Conservation (phyloP, 2,797 vertebrate genomes). For the Clarias laeviceps region DNA sequence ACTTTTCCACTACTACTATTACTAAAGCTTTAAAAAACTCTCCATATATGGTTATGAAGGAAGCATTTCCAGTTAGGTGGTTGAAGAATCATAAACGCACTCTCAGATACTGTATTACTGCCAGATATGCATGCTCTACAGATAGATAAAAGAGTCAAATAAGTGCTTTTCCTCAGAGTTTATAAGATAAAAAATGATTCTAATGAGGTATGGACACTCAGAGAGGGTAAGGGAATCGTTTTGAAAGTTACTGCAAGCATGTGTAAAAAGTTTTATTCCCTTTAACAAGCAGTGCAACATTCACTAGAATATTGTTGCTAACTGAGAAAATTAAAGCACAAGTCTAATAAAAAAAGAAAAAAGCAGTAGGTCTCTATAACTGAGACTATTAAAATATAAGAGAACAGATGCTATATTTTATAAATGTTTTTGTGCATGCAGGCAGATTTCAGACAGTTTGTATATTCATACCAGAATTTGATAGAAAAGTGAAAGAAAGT, state of each 20-base stretch:
- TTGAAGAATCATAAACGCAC: constrained; percentile 16
- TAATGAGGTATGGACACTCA: constrained; percentile 23
- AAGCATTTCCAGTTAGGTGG: constrained; percentile 30
- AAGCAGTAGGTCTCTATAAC: neutral
- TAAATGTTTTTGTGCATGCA: neutral
- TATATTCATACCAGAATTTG: neutral
- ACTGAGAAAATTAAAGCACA: neutral
- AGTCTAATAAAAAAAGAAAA: neutral
- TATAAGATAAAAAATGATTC: neutral
- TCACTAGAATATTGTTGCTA: neutral
- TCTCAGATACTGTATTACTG: constrained; percentile 24
- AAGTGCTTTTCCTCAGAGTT: constrained; percentile 29
- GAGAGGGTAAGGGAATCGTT: neutral
- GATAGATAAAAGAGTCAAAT: constrained; percentile 37
- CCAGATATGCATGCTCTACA: constrained; percentile 32
- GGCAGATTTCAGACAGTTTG: neutral
- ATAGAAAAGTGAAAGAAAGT: neutral
- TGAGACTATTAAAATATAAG: neutral
- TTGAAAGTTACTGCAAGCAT: neutral
- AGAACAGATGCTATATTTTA: neutral
- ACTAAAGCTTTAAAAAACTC: constrained; percentile 34
- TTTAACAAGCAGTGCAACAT: neutral
- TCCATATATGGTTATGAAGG: constrained; percentile 32
- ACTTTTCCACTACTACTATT: neutral
- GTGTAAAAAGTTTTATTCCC: neutral